Percentiles rank a stretch among this genome's conserved stretches.
These are phyloP conservation scores for Hippocampus guttulatus DNA, from an alignment of 2,113 vertebrate genomes.

Conservation along the genomic window DNA sequence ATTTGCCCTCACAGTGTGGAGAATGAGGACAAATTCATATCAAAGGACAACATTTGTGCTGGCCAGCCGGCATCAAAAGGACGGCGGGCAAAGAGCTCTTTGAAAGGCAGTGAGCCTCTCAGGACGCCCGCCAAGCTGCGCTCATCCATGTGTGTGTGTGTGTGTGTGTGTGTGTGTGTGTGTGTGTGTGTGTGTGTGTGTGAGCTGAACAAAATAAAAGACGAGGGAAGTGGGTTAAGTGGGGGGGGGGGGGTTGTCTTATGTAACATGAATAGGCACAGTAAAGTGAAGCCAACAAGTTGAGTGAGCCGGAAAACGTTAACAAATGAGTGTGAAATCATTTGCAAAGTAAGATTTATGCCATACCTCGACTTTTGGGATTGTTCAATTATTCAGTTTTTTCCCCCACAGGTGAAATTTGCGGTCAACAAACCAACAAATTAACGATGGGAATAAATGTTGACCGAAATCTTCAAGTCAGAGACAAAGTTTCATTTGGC, in stretches of 20 bases:
- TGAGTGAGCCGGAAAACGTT: constrained; percentile 19
- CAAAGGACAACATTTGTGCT: constrained; percentile 50
- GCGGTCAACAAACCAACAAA: no score
- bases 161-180: constrained; percentile 6
- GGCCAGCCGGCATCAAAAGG: constrained; percentile 55
- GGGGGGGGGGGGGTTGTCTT: constrained; percentile 13
- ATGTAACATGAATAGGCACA: constrained; percentile 57
- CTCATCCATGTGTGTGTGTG: constrained; percentile 41
- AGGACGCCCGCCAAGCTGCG: constrained; percentile 54
- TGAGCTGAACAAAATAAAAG: constrained; percentile 42
- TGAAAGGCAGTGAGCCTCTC: constrained; percentile 59
- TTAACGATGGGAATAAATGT: no score
- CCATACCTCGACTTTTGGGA: no score
- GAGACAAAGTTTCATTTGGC: no score
- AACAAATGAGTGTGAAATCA: neutral
- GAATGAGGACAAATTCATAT: constrained; percentile 54
- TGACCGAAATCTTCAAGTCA: no score
- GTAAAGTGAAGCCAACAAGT: constrained; percentile 51
- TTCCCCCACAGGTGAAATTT: no score
- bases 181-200: constrained; percentile 28
- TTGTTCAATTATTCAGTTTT: no score
- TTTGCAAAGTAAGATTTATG: neutral
- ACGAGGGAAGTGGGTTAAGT: neutral
- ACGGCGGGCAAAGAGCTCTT: constrained; percentile 56
- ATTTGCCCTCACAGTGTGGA: constrained; percentile 22